Evolutionary conservation across 2,113 vertebrate species (phyloP), one percentile per base, ranked within the genome.

Genomic region (Melanerpes formicivorus): DNA sequence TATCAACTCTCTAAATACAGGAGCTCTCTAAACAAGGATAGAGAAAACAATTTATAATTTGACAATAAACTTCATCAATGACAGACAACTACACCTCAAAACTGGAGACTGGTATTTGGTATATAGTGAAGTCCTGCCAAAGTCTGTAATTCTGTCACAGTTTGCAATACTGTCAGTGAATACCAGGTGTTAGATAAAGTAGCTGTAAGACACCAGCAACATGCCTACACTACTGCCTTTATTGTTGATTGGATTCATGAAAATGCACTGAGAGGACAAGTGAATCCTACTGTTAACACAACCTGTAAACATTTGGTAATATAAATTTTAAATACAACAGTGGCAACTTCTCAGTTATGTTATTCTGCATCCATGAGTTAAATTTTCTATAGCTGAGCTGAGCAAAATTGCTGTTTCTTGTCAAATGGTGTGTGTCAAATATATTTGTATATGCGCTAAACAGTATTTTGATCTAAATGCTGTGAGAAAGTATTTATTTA

Each of bases 391-490:
- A 65, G 63, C 25, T 42, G 50, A 87, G 62, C 85, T 91, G 79
- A 91, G 73, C 85, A 93, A 93, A 95, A 90, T 12, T 0, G 21
- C 37, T 90, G 63, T 88, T 93, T 93, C 80, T 91, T 93, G 91
- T 92, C 76, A 85, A 91, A 50, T 37, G 58, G 54, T 90, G 81
- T 84, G 75, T 1, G 23, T 96, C 66, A 72, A 86, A 72, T 88
- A 86, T 85, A 65, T 89, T 73, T 87, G 64, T 90, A 84, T 93
- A 81, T 63, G 70, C 0, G 2, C 82, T 93, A 93, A 95, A 83
- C 17, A 83, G 50, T 78, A 69, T 69, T 96, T 94, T 88, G 84
- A 93, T 94, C 87, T 95, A 95, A 96, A 86, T 12, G 93, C 87
- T 93, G 90, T 74, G 79, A 65, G 80, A 80, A 29, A 30, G 27